These are phyloP conservation scores for Rhingia rostrata DNA, from an alignment of 2,888 invertebrate genomes.

Conservation along the genomic window DNA sequence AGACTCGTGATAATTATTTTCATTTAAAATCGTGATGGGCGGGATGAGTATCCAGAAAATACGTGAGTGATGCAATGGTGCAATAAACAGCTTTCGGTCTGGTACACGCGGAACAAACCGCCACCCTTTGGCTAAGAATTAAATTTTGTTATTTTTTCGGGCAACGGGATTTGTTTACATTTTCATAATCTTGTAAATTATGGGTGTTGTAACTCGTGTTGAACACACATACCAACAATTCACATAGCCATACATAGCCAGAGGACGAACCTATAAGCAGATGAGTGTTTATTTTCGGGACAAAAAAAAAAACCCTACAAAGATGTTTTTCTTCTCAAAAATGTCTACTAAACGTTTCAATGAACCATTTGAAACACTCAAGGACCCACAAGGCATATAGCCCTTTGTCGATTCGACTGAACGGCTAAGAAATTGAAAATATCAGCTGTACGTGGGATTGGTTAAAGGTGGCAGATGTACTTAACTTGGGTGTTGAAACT, in stretches of 20 bases:
- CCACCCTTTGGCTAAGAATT: background rate
- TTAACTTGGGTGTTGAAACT: conserved; percentile 6
- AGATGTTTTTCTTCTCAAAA: background rate
- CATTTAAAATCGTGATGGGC: background rate
- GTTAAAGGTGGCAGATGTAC: background rate
- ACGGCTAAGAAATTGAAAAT: background rate
- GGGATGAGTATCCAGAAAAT: background rate
- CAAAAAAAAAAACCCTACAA: background rate
- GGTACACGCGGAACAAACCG: background rate
- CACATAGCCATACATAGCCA: background rate
- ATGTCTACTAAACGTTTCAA: background rate
- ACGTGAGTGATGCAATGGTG: background rate
- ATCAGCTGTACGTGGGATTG: background rate
- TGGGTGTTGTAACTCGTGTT: background rate
- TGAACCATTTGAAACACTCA: conserved; percentile 3
- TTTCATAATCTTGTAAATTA: conserved; percentile 4
- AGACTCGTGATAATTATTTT: background rate
- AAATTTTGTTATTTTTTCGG: background rate
- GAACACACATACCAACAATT: no score
- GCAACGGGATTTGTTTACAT: background rate
- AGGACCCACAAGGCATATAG: background rate
- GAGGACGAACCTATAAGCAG: background rate
- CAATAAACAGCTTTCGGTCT: background rate
- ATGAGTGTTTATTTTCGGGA: background rate
- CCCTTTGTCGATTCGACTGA: background rate